phyloP scores from a whole-genome alignment of 1,140 invertebrate genomes.

The Aphidius gifuensis region DNA sequence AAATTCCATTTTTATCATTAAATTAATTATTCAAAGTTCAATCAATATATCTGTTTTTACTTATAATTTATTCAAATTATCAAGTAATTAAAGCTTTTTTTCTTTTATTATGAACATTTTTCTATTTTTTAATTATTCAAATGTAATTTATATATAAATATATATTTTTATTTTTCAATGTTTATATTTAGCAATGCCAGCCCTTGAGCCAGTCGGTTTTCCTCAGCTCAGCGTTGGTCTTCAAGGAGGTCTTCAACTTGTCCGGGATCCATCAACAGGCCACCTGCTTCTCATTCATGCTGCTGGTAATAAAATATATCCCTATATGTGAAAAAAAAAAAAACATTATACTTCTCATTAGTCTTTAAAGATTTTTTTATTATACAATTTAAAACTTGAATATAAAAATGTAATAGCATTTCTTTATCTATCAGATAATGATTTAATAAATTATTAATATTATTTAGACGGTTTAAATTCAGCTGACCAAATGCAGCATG shows the following conservation, averaged over 20 bases:
- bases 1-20: too few species aligned
- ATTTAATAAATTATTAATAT: neutral
- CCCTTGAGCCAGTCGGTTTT: constrained; percentile 67
- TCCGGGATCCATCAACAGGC: constrained; percentile 76
- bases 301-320: constrained; percentile 55
- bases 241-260: constrained; percentile 61
- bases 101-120: too few species aligned
- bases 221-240: constrained; percentile 49
- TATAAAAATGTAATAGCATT: too few species aligned
- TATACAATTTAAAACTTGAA: too few species aligned
- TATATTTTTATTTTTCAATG: constrained; percentile 7
- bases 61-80: too few species aligned
- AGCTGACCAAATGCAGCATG: constrained; percentile 70
- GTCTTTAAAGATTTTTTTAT: too few species aligned
- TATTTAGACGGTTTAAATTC: constrained; percentile 5
- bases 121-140: too few species aligned
- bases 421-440: too few species aligned
- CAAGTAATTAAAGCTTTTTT: too few species aligned
- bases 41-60: too few species aligned
- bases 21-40: too few species aligned
- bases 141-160: neutral
- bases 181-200: constrained; percentile 52
- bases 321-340: neutral
- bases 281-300: constrained; percentile 75
- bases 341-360: too few species aligned